Base-by-base conservation (phyloP, 2,888 invertebrate genomes). In the Melikaiella ostensackeni region DNA sequence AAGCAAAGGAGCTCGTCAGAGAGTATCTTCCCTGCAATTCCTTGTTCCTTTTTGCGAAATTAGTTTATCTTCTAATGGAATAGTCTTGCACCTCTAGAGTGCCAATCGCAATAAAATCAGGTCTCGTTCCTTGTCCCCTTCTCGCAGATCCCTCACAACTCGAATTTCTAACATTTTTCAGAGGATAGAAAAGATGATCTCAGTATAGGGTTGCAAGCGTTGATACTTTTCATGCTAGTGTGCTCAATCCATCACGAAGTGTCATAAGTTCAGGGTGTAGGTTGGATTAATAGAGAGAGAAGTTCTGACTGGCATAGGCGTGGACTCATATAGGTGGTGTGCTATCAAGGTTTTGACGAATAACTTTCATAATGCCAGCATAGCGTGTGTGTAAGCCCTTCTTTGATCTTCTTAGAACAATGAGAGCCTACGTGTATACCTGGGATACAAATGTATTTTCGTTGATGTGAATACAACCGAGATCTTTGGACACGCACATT, bases 401-500 rank as follows among this genome's bases (percentile, higher is more conserved):
- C 46, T 70, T 70, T 33, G 50, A 70, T 70, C 70, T 13, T n/a
- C n/a, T 30, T 46, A 9, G 27, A 70, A 70, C 50, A 70, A 70
- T 55, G 33, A 24, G n/a, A 70, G n/a, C 30, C 46, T 46, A 70
- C 50, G 30, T 50, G 5, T 42, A 42, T 33, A 70, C 46, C 24
- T 46, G 2, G 3, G 7, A 38, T 46, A 50, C 3, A 42, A 27
- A 64, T 24, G 64, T 16, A 64, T 8, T 66, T 66, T 46, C 21
- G 50, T 50, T 55, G 30, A 33, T 70, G 50, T 70, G 70, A 70
- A 70, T 50, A 70, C 50, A 55, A 46, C 42, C 27, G 27, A 46
- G 66, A 66, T n/a, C 70, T 70, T 70, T 50, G 76, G 78, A 79
- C 80, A 79, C 82, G 82, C 80, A 79, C 77, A 79, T 80, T 75